These are phyloP conservation scores for Sminthurinus signatus DNA, from an alignment of 1,140 invertebrate genomes.

Conservation along the genomic window DNA sequence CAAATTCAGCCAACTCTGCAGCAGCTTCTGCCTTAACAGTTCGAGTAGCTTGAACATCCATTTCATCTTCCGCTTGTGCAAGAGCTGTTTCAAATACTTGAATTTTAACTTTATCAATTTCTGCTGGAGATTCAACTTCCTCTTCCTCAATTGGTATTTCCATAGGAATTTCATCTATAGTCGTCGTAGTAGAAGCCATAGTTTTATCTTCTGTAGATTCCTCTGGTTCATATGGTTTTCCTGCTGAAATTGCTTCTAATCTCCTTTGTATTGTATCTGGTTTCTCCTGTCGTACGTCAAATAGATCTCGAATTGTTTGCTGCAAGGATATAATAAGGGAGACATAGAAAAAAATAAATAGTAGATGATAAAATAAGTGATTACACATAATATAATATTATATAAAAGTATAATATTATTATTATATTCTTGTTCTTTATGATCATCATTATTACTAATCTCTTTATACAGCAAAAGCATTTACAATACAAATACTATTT, in stretches of 20 bases:
- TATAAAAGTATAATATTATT: too few relatives aligned
- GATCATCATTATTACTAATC: too few relatives aligned
- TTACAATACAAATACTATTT: too few relatives aligned
- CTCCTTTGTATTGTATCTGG: conserved; percentile 55
- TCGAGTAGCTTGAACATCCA: conserved; percentile 82
- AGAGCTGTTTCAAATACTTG: conserved; percentile 66
- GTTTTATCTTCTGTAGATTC: too few relatives aligned
- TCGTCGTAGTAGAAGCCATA: too few relatives aligned
- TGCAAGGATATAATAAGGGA: conserved; percentile 46
- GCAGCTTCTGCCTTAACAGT: conserved; percentile 86
- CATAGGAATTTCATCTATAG: too few relatives aligned
- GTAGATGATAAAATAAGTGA: too few relatives aligned
- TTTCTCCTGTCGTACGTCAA: conserved; percentile 59
- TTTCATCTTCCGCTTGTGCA: conserved; percentile 88
- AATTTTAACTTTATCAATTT: conserved; percentile 6
- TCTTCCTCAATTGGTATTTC: background rate
- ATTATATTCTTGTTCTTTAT: too few relatives aligned
- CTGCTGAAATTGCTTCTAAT: conserved; percentile 44
- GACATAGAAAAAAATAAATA: too few relatives aligned
- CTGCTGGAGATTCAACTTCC: conserved; percentile 1
- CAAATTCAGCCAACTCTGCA: conserved; percentile 91
- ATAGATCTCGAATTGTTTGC: conserved; percentile 88
- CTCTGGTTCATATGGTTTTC: too few relatives aligned
- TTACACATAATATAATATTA: too few relatives aligned
- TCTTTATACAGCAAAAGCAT: too few relatives aligned